Evolutionary conservation across 2,113 vertebrate species (phyloP).

Genomic region (Ptilonorhynchus violaceus): DNA sequence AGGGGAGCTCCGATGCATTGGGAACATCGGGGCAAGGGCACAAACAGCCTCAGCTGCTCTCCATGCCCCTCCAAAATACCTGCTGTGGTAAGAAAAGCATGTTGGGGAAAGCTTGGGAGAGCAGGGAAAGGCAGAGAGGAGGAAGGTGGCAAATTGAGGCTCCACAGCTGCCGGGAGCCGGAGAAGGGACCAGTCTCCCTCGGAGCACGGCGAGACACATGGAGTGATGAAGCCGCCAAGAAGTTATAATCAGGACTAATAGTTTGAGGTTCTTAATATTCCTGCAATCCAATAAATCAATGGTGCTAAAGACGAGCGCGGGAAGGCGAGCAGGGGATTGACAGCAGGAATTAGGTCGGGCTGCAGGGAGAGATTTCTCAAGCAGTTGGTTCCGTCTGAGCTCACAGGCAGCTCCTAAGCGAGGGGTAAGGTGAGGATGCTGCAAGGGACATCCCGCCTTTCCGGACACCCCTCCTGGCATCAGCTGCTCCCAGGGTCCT

Average conservation of each 20-base stretch:
- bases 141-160: background rate
- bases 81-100: background rate
- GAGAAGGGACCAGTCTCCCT: background rate
- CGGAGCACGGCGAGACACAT: background rate
- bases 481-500: background rate
- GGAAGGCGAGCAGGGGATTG: conserved; percentile 3
- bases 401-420: background rate
- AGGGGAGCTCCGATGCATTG: background rate
- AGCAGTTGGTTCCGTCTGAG: background rate
- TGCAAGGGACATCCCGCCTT: background rate
- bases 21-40: background rate
- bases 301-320: conserved; percentile 1
- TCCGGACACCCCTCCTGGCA: background rate
- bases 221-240: conserved; percentile 9
- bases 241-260: conserved; percentile 46
- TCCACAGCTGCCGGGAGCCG: background rate
- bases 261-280: conserved; percentile 50
- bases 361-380: conserved; percentile 8
- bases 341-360: conserved; percentile 11
- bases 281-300: conserved; percentile 40
- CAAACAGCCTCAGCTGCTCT: background rate
- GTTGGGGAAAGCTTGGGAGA: background rate
- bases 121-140: background rate
- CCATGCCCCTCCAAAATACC: background rate
- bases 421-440: background rate